Evolutionary conservation across 2,888 invertebrate genomes (phyloP).

Genomic region (Galerucella pusilla): DNA sequence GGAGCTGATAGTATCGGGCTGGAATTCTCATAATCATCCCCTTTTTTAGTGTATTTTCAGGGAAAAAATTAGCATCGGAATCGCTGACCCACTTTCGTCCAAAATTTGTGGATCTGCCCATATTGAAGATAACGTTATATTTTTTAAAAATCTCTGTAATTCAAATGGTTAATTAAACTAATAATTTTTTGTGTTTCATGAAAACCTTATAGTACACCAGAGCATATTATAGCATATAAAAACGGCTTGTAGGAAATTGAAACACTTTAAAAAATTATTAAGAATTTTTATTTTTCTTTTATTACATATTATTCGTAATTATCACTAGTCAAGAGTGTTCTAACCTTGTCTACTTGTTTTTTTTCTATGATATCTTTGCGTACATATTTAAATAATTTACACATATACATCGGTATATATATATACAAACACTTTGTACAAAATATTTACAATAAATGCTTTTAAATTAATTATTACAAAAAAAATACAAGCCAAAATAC

Average conservation of each 20-base stretch:
- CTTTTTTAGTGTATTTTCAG: too few species aligned
- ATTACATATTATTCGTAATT: conserved; percentile 21
- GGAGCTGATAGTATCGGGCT: too few species aligned
- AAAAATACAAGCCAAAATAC: not conserved
- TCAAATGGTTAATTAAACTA: too few species aligned
- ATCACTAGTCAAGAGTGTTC: conserved; percentile 20
- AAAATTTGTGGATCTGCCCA: too few species aligned
- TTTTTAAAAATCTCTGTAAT: too few species aligned
- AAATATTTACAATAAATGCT: conserved; percentile 44
- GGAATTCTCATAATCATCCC: too few species aligned
- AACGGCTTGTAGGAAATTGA: not conserved
- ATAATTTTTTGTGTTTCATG: too few species aligned
- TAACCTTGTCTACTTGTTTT: conserved; percentile 22
- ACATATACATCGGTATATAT: conserved; percentile 48
- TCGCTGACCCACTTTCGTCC: too few species aligned
- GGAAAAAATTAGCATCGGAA: too few species aligned
- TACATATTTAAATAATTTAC: conserved; percentile 51
- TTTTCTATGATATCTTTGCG: conserved; percentile 26
- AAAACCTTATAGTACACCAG: too few species aligned
- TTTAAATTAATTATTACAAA: not conserved
- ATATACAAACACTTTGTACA: conserved; percentile 52
- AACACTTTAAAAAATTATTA: not conserved
- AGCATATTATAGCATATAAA: too few species aligned
- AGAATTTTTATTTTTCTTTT: conserved; percentile 20
- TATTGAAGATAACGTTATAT: too few species aligned